Evolutionary conservation across 2,113 vertebrate genomes (phyloP).

Genomic region (Oxyura jamaicensis): DNA sequence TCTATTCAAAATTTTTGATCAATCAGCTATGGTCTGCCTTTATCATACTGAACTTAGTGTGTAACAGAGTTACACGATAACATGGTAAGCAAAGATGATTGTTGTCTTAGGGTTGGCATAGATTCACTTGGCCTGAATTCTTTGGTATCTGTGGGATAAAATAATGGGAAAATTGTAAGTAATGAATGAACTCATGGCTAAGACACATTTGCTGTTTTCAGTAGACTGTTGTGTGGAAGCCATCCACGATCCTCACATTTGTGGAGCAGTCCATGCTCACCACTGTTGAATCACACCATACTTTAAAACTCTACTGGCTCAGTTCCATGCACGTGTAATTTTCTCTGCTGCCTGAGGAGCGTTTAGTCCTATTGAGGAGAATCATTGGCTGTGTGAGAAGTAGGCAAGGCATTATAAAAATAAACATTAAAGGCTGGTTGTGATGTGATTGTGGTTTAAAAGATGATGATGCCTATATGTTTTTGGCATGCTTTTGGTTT

Average conservation of each 20-base stretch:
- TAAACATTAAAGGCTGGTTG: background rate
- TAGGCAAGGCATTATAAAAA: background rate
- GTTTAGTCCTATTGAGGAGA: background rate
- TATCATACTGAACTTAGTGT: background rate
- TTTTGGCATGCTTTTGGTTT: background rate
- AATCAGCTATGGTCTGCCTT: background rate
- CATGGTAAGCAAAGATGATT: background rate
- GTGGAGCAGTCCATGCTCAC: background rate
- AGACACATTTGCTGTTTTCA: background rate
- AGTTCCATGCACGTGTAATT: background rate
- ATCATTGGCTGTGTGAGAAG: background rate
- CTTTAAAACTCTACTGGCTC: background rate
- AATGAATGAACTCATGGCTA: background rate
- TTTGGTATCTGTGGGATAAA: background rate
- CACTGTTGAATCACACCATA: background rate
- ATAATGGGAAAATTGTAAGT: background rate
- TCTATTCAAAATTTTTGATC: background rate
- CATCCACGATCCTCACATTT: background rate
- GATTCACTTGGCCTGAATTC: background rate
- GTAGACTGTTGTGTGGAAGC: background rate
- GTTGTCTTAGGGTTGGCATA: background rate
- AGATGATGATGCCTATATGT: background rate
- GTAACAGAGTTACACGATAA: background rate
- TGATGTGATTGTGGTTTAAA: background rate
- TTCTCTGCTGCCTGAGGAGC: background rate